Base-by-base conservation (phyloP, 2,113 vertebrate species). In the Grus americana region DNA sequence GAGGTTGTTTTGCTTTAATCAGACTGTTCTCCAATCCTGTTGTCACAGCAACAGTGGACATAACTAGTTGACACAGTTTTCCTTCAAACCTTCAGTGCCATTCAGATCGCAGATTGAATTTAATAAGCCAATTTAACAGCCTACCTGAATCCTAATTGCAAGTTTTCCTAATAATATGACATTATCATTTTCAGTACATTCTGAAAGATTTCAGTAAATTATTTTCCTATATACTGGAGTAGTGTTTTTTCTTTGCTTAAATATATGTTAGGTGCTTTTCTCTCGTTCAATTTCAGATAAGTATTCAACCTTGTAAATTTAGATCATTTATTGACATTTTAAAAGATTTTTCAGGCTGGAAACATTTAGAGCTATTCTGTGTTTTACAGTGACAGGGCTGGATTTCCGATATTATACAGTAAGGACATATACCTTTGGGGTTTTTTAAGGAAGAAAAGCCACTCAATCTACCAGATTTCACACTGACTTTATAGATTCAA, bases 21-120 rank as follows among this genome's bases (percentile, higher is more conserved):
- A 86, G 88, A 71, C 36, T 91, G 71, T 96, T 94, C 84, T 95
- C 70, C 92, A 71, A 72, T 86, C 70, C 75, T 95, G 95, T 98
- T 97, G 96, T 97, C 97, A 98, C 90, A 97, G 97, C 93, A 97
- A 98, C 96, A 80, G 90, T 94, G 92, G 96, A 58, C 84, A 92
- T 92, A 57, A 47, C 76, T 87, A 91, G 93, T 83, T 97, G 76
- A 85, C 83, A 96, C 57, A 52, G 3, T 88, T 92, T 90, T 85
- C 52, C 68, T 79, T 32, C 58, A 73, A 75, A 91, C 44, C 82
- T 92, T 95, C 73, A 76, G 88, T 80, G 66, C 32, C 50, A 74
- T 79, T 96, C 76, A 93, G 65, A 76, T 38, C 82, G 80, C 80
- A 95, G 68, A 96, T 50, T 88, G 92, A 92, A 96, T 96, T 95